phyloP scores from a whole-genome alignment of 2,113 vertebrate genomes.

The Pampusana beccarii region DNA sequence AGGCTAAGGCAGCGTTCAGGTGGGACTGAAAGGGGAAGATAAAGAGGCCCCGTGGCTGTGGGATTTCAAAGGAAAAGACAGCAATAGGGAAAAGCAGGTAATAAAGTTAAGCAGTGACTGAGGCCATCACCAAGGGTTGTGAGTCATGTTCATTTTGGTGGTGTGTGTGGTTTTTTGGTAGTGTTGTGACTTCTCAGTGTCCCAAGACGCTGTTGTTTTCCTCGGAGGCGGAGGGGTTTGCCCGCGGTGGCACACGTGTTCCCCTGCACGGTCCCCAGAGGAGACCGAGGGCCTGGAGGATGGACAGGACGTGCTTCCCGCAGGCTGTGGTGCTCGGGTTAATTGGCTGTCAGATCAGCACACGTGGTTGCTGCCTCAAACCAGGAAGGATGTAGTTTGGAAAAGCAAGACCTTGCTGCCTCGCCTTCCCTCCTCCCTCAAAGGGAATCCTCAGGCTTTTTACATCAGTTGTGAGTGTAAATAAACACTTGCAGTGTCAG shows the following conservation, averaged over 20 bases:
- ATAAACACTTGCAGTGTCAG: not conserved
- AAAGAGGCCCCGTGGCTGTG: not conserved
- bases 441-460: not conserved
- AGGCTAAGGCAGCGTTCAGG: not conserved
- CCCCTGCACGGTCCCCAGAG: not conserved
- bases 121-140: not conserved
- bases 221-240: not conserved
- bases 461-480: not conserved
- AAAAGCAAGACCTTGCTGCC: not conserved
- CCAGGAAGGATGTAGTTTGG: not conserved
- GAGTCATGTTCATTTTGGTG: not conserved
- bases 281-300: not conserved
- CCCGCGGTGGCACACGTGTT: rapidly evolving
- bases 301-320: not conserved
- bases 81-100: not conserved
- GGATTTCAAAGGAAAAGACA: not conserved
- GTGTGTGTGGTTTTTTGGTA: too few relatives aligned
- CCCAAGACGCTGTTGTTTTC: not conserved
- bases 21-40: not conserved
- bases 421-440: rapidly evolving
- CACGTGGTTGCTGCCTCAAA: not conserved
- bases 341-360: not conserved
- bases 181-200: not conserved
- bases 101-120: not conserved
- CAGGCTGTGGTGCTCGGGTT: not conserved